A percentile compares a stretch with the other conserved stretches of the same genome.
These are phyloP conservation scores for Cotesia vestalis DNA, from an alignment of 1,140 invertebrate genomes.

Conservation along the genomic window DNA sequence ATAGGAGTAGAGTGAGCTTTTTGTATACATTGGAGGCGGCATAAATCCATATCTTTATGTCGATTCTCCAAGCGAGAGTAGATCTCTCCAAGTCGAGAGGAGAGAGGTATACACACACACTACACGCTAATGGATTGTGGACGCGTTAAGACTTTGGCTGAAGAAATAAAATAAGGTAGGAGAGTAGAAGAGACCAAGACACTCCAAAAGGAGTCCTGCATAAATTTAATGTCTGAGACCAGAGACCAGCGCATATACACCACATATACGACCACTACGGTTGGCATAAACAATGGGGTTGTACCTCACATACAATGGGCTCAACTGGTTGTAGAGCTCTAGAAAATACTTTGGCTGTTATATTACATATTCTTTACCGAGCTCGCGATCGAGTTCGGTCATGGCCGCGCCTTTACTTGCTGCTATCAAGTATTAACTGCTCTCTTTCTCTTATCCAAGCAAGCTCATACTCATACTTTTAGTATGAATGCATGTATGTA, in stretches of 20 bases:
- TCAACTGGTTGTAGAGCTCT: slow-evolving; percentile 14
- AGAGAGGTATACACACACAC: slow-evolving; percentile 6
- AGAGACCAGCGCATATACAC: neutral
- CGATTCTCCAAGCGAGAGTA: slow-evolving; percentile 11
- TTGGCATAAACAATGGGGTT: slow-evolving; percentile 46
- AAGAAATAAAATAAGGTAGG: slow-evolving; percentile 14
- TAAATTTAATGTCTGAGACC: slow-evolving; percentile 43
- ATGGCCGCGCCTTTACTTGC: slow-evolving; percentile 22
- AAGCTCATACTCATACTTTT: neutral
- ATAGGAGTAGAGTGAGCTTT: slow-evolving; percentile 5
- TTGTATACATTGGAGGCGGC: slow-evolving; percentile 10
- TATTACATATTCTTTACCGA: no score
- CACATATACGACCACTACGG: slow-evolving; percentile 12
- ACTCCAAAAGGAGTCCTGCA: slow-evolving; percentile 41
- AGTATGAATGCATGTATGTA: no score
- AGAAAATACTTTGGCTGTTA: slow-evolving; percentile 7
- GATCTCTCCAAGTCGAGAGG: no score
- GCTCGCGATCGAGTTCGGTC: slow-evolving; percentile 35
- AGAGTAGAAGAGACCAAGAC: slow-evolving; percentile 28
- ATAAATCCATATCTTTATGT: slow-evolving; percentile 37
- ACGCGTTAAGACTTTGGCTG: neutral
- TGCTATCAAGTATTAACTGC: neutral
- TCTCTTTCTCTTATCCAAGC: neutral
- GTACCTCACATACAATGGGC: slow-evolving; percentile 33
- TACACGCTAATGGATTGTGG: slow-evolving; percentile 30